Conservation (phyloP, 2,888 invertebrate species). For the Drosophila diplacantha region DNA sequence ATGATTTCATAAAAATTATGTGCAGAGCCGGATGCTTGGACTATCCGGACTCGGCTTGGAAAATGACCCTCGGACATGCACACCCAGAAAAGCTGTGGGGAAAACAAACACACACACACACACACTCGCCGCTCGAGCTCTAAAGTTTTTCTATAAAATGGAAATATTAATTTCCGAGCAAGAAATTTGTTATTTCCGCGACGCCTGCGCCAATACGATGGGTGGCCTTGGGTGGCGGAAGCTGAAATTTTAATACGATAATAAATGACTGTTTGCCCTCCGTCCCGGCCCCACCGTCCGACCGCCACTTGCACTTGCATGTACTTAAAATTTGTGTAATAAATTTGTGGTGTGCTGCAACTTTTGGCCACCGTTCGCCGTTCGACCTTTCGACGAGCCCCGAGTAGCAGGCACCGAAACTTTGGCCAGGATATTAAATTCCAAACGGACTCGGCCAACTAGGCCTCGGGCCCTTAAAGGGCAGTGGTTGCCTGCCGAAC, state of each 20-base stretch:
- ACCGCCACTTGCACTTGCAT: slow-evolving; percentile 24
- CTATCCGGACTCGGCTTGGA: slow-evolving; percentile 36
- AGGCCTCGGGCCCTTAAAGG: slow-evolving; percentile 29
- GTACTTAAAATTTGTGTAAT: slow-evolving; percentile 44
- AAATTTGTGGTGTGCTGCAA: slow-evolving; percentile 42
- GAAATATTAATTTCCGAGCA: slow-evolving; percentile 73
- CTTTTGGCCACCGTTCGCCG: slow-evolving; percentile 26
- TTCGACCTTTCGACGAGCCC: slow-evolving; percentile 44
- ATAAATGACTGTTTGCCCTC: slow-evolving; percentile 49
- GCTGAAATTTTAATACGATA: slow-evolving; percentile 63
- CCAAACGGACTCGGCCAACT: slow-evolving; percentile 4
- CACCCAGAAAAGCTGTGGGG: slow-evolving; percentile 6
- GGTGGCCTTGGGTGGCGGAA: slow-evolving; percentile 16
- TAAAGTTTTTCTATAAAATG: slow-evolving; percentile 69
- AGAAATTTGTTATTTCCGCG: slow-evolving; percentile 73
- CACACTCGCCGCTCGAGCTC: slow-evolving; percentile 10
- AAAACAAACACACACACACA: slow-evolving; percentile 20
- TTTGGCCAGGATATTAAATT: slow-evolving; percentile 44
- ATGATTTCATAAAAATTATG: slow-evolving; percentile 54
- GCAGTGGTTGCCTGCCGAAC: slow-evolving; percentile 11
- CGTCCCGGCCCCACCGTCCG: background rate
- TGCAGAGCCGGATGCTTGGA: slow-evolving; percentile 35
- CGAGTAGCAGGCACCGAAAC: slow-evolving; percentile 48
- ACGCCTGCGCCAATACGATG: slow-evolving; percentile 46
- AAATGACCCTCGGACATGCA: slow-evolving; percentile 40